These are phyloP conservation scores for Diabrotica virgifera DNA, from an alignment of 1,140 invertebrate species.

Conservation along the genomic window DNA sequence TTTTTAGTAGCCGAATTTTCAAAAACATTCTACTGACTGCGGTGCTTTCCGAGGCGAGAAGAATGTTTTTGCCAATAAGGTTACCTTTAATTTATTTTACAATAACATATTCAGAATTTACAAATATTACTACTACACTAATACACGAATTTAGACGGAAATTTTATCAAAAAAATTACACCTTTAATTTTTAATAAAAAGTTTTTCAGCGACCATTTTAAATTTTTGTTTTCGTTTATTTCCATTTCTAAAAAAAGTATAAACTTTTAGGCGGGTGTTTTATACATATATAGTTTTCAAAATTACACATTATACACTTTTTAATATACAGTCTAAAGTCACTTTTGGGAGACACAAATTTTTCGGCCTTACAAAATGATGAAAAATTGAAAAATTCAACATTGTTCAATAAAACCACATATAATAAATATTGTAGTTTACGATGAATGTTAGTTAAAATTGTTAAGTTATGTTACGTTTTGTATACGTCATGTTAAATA, in stretches of 20 bases:
- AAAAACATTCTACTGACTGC: conserved; percentile 29
- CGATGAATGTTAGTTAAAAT: conserved; percentile 38
- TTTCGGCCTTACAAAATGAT: conserved; percentile 36
- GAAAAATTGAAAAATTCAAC: conserved; percentile 32
- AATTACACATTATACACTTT: conserved; percentile 35
- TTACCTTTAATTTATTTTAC: conserved; percentile 39
- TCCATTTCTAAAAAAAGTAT: conserved; percentile 20
- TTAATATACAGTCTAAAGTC: conserved; percentile 41
- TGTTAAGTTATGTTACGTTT: conserved; percentile 34
- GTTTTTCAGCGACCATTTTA: conserved; percentile 12
- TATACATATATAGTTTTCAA: conserved; percentile 18
- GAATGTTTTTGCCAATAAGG: conserved; percentile 29
- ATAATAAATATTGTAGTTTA: conserved; percentile 38
- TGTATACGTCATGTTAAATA: conserved; percentile 31
- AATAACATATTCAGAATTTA: conserved; percentile 39
- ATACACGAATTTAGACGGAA: conserved; percentile 27
- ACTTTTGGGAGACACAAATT: conserved; percentile 46
- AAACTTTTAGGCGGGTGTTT: conserved; percentile 30
- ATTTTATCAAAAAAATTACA: conserved; percentile 23
- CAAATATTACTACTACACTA: conserved; percentile 27
- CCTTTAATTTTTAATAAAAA: conserved; percentile 20
- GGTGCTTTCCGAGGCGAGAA: conserved; percentile 6
- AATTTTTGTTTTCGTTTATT: conserved; percentile 15
- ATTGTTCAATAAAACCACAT: conserved; percentile 37
- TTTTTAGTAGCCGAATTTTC: conserved; percentile 34